A percentile compares a stretch with the other conserved stretches of the same genome.
Evolutionary conservation across 2,797 vertebrate species (phyloP).

Genomic region (Liparis tanakae): DNA sequence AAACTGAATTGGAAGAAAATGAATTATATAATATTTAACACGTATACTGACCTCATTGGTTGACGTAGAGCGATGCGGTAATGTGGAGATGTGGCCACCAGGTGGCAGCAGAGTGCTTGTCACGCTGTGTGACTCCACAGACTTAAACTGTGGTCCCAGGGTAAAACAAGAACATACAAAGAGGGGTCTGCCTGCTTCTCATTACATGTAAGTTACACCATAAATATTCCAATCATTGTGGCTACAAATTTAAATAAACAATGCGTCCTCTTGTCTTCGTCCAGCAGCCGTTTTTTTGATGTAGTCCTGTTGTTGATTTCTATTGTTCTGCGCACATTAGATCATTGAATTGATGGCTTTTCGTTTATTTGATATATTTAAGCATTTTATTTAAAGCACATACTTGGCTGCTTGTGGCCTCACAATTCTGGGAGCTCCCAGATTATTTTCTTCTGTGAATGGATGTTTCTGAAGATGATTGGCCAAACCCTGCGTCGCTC

Average conservation of each 20-base stretch:
- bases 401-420: background rate
- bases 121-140: rapidly evolving
- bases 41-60: background rate
- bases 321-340: conserved; percentile 17
- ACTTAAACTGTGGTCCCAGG: background rate
- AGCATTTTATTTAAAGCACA: background rate
- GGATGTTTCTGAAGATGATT: background rate
- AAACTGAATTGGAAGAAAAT: too few species aligned
- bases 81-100: conserved; percentile 39
- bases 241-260: conserved; percentile 50
- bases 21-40: background rate
- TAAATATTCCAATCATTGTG: conserved; percentile 62
- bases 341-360: background rate
- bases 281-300: conserved; percentile 24
- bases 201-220: conserved; percentile 53
- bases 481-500: background rate
- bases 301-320: conserved; percentile 16
- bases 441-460: background rate
- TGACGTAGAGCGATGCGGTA: background rate
- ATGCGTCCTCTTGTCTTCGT: conserved; percentile 15
- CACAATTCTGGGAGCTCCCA: background rate
- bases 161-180: background rate
- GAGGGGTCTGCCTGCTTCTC: conserved; percentile 36
- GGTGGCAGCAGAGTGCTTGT: conserved; percentile 59
- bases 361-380: background rate